Percentiles rank a stretch among this genome's conserved stretches.
phyloP scores from a whole-genome alignment of 1,140 invertebrate species.

The Hyles vespertilio region DNA sequence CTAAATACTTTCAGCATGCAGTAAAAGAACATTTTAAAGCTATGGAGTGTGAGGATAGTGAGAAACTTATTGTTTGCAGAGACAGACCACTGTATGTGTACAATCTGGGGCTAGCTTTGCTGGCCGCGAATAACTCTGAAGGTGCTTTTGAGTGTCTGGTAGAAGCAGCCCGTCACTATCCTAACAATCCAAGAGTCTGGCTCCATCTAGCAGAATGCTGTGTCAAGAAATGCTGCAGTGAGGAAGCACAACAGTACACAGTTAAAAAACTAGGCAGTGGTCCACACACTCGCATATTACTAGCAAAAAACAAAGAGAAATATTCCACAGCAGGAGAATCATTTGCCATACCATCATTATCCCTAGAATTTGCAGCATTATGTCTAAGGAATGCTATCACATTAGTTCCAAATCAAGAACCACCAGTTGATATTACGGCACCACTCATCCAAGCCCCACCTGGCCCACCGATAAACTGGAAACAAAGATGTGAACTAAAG shows the following conservation, averaged over 20 bases:
- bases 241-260: constrained; percentile 55
- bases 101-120: constrained; percentile 91
- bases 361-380: constrained; percentile 92
- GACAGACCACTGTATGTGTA: constrained; percentile 90
- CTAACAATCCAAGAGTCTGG: constrained; percentile 94
- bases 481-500: constrained; percentile 66
- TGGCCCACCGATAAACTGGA: constrained; percentile 63
- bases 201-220: constrained; percentile 95
- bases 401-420: constrained; percentile 70
- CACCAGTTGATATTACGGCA: constrained; percentile 38
- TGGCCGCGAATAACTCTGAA: constrained; percentile 86
- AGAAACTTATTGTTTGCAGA: constrained; percentile 65
- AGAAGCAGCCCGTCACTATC: constrained; percentile 90
- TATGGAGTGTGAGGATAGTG: constrained; percentile 60
- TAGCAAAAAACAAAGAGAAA: constrained; percentile 68
- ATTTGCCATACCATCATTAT: constrained; percentile 89
- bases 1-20: constrained; percentile 90
- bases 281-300: constrained; percentile 59
- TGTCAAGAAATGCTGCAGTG: constrained; percentile 67
- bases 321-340: constrained; percentile 79
- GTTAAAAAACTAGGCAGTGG: constrained; percentile 66
- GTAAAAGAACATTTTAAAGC: constrained; percentile 85
- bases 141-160: constrained; percentile 94
- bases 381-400: constrained; percentile 91
- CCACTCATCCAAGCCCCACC: constrained; percentile 65